These are phyloP conservation scores for Bradypodion ventrale DNA, from an alignment of 2,797 vertebrate species.

Conservation along the genomic window DNA sequence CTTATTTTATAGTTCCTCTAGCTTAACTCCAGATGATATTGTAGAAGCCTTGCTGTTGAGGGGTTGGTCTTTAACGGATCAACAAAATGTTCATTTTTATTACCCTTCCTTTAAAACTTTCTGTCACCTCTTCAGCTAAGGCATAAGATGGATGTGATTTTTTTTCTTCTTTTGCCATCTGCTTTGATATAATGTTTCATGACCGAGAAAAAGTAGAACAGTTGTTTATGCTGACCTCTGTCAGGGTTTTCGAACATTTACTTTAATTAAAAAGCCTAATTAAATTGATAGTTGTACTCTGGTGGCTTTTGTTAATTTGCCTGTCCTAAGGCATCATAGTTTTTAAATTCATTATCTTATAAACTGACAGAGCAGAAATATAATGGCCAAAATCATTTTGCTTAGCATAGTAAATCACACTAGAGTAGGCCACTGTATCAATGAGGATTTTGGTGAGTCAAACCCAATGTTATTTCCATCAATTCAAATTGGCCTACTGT, in stretches of 20 bases:
- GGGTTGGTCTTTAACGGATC: not conserved
- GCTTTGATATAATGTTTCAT: slow-evolving; percentile 2
- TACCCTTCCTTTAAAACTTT: not conserved
- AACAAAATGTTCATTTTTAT: slow-evolving; percentile 10
- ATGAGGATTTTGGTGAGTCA: too few relatives aligned
- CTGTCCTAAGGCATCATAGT: slow-evolving; percentile 14
- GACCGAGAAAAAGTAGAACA: slow-evolving; percentile 18
- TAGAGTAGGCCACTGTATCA: too few relatives aligned
- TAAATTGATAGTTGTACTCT: slow-evolving; percentile 33
- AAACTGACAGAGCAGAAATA: fast-evolving
- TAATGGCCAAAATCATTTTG: not conserved
- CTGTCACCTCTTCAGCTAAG: slow-evolving; percentile 10
- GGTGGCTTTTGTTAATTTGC: slow-evolving; percentile 10
- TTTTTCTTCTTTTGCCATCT: slow-evolving; percentile 24
- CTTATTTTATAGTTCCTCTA: not conserved
- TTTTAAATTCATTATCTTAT: not conserved
- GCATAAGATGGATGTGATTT: not conserved
- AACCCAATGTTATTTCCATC: too few relatives aligned
- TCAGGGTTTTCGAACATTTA: slow-evolving; percentile 39
- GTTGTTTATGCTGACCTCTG: slow-evolving; percentile 32
- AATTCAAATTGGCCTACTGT: too few relatives aligned
- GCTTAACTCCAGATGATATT: not conserved
- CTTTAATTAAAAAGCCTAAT: slow-evolving; percentile 43
- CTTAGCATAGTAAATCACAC: too few relatives aligned
- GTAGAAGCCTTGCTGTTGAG: not conserved